Evolutionary conservation across 1,140 invertebrate species (phyloP).

Genomic region (Polypedilum pembai): DNA sequence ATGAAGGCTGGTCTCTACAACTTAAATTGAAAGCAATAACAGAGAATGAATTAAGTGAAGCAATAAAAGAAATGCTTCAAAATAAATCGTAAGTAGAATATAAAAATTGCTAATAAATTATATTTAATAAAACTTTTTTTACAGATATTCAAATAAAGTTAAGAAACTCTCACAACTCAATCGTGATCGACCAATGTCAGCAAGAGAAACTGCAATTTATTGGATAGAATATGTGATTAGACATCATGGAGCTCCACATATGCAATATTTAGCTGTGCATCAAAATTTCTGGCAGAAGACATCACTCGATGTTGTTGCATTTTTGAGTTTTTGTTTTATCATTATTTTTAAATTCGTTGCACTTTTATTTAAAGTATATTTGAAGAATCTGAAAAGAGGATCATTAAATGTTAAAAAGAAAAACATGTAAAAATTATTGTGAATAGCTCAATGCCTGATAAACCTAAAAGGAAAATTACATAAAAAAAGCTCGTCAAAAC

Average conservation of each 20-base stretch:
- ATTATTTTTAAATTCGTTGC: background rate
- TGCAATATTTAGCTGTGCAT: constrained; percentile 41
- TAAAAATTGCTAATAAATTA: background rate
- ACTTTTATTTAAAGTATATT: background rate
- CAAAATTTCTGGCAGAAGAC: constrained; percentile 35
- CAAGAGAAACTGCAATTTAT: constrained; percentile 37
- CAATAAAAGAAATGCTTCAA: constrained; percentile 10
- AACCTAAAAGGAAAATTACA: too few relatives aligned
- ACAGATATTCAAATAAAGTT: constrained; percentile 32
- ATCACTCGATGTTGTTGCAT: constrained; percentile 34
- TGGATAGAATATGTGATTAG: constrained; percentile 43
- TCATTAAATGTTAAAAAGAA: too few relatives aligned
- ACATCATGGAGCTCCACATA: constrained; percentile 44
- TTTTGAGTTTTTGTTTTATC: background rate
- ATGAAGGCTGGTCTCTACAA: too few relatives aligned
- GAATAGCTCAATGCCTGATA: too few relatives aligned
- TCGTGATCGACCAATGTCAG: constrained; percentile 38
- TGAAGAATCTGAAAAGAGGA: too few relatives aligned
- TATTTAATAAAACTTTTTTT: background rate
- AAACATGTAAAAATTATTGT: too few relatives aligned
- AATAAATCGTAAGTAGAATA: constrained; percentile 28
- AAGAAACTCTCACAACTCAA: constrained; percentile 37
- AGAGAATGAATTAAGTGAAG: background rate
- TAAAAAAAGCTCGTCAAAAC: too few relatives aligned
- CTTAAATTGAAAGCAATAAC: background rate